Evolutionary conservation across 2,113 vertebrate species (phyloP), one percentile per base, ranked within the genome.

Genomic region (Larimichthys crocea): DNA sequence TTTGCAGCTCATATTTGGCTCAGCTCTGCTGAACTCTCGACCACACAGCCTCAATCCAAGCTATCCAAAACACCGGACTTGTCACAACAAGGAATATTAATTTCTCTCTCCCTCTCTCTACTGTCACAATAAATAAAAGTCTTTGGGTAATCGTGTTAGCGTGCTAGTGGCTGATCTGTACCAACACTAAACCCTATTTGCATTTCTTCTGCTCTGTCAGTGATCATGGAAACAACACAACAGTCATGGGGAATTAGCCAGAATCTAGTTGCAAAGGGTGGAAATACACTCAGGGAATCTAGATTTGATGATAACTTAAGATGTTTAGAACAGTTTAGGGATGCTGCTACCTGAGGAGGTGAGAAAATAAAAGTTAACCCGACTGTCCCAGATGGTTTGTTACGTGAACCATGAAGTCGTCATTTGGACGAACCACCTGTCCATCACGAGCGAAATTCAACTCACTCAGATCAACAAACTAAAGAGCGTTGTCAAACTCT

Each of bases 41-140:
- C 72, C 83, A 22, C 76, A 73, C 60, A 55, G 22, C 63, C 46
- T 68, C 52, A 19, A 5, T 50, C 63, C 20, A 16, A 14, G 48
- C 44, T 42, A 35, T 59, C 62, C 60, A 48, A 35, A 80, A 79
- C 76, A 70, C 31, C 20, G 29, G 56, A 50, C 56, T 71, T 62
- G 68, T 68, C 67, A 62, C 29, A 64, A 76, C 56, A 68, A 71
- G 61, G 20, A 55, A 62, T 15, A n/a, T 72, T 19, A 3, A 31
- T 67, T 69, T 68, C 63, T 69, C n/a, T 61, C 31, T 35, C 31
- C 6, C 31, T 35, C 31, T 35, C 24, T 40, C 10, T 44, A 10
- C 40, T 52, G 40, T 46, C 49, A 17, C 26, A 63, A 82, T 35
- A 75, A 69, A 67, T 75, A 50, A 5, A 31, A 35, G n/a, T 5